A percentile compares a stretch with the other conserved stretches of the same genome.
These are phyloP conservation scores for Volucella inflata DNA, from an alignment of 2,888 invertebrate genomes.

Conservation along the genomic window DNA sequence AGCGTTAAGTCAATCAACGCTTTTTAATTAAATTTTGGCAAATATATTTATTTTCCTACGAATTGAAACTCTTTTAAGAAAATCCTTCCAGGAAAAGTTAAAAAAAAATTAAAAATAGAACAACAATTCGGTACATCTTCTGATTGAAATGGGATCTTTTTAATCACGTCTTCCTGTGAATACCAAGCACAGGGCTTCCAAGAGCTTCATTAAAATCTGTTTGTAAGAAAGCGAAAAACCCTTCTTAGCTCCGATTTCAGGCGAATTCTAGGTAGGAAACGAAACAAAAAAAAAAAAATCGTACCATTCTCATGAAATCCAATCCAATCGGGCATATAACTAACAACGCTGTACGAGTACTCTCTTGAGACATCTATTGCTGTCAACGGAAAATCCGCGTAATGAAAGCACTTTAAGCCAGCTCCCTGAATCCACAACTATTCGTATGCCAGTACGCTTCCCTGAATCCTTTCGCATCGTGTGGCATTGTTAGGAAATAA, in stretches of 20 bases:
- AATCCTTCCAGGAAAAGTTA: no score
- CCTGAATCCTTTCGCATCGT: slow-evolving; percentile 49
- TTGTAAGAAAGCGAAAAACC: background rate
- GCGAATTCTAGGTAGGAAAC: background rate
- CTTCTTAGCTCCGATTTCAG: background rate
- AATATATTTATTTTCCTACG: no score
- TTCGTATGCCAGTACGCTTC: slow-evolving; percentile 13
- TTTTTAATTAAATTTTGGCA: no score
- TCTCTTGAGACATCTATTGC: slow-evolving; percentile 35
- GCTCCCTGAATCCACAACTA: slow-evolving; percentile 4
- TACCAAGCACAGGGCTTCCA: no score
- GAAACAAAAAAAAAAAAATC: background rate
- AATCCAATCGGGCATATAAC: slow-evolving; percentile 45
- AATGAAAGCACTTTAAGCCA: slow-evolving; percentile 24
- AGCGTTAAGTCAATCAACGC: no score
- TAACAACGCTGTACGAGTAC: slow-evolving; percentile 6
- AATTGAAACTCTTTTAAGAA: no score
- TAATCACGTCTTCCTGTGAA: no score
- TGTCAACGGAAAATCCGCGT: slow-evolving; percentile 26
- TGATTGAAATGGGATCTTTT: no score
- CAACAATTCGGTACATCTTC: no score
- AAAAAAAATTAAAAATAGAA: no score
- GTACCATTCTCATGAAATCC: background rate
- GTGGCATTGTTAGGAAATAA: slow-evolving; percentile 57
- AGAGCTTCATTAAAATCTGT: no score